These are phyloP conservation scores for Galago senegalensis DNA, from an alignment of 2,797 vertebrate species.

Conservation along the genomic window DNA sequence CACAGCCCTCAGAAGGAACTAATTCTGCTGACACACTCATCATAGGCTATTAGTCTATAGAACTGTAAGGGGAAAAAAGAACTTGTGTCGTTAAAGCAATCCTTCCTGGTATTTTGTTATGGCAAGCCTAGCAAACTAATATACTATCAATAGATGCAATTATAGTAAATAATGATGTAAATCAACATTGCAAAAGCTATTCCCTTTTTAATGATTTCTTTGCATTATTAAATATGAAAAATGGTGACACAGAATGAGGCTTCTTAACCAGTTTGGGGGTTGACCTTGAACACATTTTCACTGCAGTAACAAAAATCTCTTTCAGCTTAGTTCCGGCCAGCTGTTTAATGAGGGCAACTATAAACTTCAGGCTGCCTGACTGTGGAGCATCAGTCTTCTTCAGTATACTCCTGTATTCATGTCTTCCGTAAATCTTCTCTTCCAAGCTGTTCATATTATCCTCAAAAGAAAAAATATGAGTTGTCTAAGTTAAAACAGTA, in stretches of 20 bases:
- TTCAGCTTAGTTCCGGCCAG: constrained; percentile 53
- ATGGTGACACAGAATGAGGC: background rate
- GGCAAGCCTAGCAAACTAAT: background rate
- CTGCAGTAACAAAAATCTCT: constrained; percentile 54
- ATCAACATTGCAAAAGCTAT: background rate
- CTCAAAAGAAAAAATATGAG: constrained; percentile 71
- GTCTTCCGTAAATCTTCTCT: constrained; percentile 63
- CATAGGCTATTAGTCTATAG: background rate
- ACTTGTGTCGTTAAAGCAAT: background rate
- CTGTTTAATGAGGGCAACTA: constrained; percentile 69
- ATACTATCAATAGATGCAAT: background rate
- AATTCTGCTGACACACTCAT: background rate
- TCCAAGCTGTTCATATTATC: constrained; percentile 72
- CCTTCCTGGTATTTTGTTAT: background rate
- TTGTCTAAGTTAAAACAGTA: constrained; percentile 60
- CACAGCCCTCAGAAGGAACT: background rate
- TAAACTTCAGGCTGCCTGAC: constrained; percentile 68
- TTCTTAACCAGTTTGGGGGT: constrained; percentile 32
- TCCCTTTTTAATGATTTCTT: constrained; percentile 8
- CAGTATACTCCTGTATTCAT: constrained; percentile 36
- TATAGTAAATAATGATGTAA: background rate
- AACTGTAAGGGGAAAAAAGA: background rate
- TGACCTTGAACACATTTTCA: constrained; percentile 50
- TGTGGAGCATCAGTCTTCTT: constrained; percentile 60
- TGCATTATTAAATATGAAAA: constrained; percentile 35